Conservation (phyloP, 2,113 vertebrate genomes). For the Hippoglossus stenolepis region DNA sequence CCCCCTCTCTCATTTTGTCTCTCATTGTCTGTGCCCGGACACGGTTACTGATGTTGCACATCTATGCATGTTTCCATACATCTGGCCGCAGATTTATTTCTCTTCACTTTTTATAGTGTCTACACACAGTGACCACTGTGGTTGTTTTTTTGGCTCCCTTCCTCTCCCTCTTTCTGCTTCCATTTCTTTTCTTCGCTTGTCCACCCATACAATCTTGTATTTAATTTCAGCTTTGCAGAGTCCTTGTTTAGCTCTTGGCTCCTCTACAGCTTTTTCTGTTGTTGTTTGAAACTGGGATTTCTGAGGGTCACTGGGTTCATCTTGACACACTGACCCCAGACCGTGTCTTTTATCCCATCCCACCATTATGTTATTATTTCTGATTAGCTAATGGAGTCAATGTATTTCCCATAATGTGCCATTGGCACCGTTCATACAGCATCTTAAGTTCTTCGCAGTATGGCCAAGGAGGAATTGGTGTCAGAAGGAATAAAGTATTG, state of each 20-base stretch:
- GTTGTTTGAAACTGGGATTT: constrained; percentile 45
- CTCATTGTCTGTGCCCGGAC: constrained; percentile 42
- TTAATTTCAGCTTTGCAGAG: constrained; percentile 69
- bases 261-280: constrained; percentile 37
- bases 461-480: constrained; percentile 34
- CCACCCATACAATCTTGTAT: constrained; percentile 58
- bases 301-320: constrained; percentile 60
- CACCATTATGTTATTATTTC: constrained; percentile 19
- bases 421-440: background rate
- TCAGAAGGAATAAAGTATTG: constrained; percentile 51
- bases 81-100: constrained; percentile 44
- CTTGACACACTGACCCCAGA: constrained; percentile 51
- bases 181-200: constrained; percentile 29
- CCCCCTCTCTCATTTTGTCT: constrained; percentile 47
- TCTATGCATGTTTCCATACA: constrained; percentile 40
- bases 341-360: background rate
- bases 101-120: constrained; percentile 53
- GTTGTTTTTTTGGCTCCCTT: constrained; percentile 49
- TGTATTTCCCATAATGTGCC: constrained; percentile 36
- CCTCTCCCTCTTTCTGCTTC: constrained; percentile 30
- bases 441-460: constrained; percentile 7
- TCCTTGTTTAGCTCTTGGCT: constrained; percentile 69
- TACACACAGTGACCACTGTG: constrained; percentile 53
- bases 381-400: constrained; percentile 32
- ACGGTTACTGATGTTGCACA: constrained; percentile 50